Conservation (phyloP, 2,113 vertebrate species). For the Macaca fascicularis region T2T-MFA8v1.1 NC_088390.1:35034501-35035000, state of each 20-base stretch:
- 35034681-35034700: not conserved
- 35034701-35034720: slow-evolving; percentile 46
- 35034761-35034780: not conserved
- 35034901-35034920: slow-evolving; percentile 33
- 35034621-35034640: not conserved
- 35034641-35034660: not conserved
- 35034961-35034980: not conserved
- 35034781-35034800: not conserved
- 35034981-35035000: slow-evolving; percentile 4
- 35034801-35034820: not conserved
- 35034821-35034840: not conserved
- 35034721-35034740: not conserved
- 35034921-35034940: not conserved
- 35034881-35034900: not conserved
- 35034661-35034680: not conserved
- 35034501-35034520: slow-evolving; percentile 28
- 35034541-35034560: not conserved
- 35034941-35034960: not conserved
- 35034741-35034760: slow-evolving; percentile 5
- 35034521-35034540: not conserved
- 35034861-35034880: slow-evolving; percentile 3
- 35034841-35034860: not conserved
- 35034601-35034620: not conserved
- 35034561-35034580: slow-evolving; percentile 9
- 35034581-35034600: not conserved